Evolutionary conservation across 92 coral and sea anemone genomes (phyloP).

Genomic region (Meandrina meandrites): DNA sequence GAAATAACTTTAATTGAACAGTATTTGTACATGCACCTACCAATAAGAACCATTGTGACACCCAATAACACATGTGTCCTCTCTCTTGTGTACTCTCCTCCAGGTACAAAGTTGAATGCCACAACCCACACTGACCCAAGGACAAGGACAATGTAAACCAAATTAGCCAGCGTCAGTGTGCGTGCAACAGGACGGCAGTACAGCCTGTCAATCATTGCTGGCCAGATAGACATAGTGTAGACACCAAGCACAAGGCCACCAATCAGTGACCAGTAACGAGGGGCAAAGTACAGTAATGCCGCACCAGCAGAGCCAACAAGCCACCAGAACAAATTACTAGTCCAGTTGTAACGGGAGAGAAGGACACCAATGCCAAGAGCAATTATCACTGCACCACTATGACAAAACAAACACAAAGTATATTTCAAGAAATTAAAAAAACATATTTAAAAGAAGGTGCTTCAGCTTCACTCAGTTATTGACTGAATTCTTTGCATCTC

Average conservation of each 20-base stretch:
- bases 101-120: constrained; percentile 96
- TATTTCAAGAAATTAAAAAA: neutral
- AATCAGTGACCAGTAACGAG: constrained; percentile 70
- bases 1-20: neutral
- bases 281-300: constrained; percentile 77
- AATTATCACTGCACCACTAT: constrained; percentile 77
- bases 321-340: constrained; percentile 83
- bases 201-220: constrained; percentile 91
- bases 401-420: neutral
- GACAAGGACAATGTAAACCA: constrained; percentile 73
- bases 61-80: constrained; percentile 80
- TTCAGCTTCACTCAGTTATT: no score
- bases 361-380: constrained; percentile 73
- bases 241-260: constrained; percentile 87
- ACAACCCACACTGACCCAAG: constrained; percentile 97
- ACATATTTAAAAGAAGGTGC: no score
- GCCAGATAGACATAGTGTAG: constrained; percentile 96
- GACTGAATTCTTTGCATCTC: neutral
- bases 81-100: constrained; percentile 95
- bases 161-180: constrained; percentile 76
- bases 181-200: constrained; percentile 79
- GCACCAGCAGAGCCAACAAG: constrained; percentile 77
- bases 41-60: constrained; percentile 78
- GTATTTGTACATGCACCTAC: constrained; percentile 42
- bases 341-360: constrained; percentile 77